These are phyloP conservation scores for Euthynnus affinis DNA, from an alignment of 2,797 vertebrate species.

Conservation along the genomic window DNA sequence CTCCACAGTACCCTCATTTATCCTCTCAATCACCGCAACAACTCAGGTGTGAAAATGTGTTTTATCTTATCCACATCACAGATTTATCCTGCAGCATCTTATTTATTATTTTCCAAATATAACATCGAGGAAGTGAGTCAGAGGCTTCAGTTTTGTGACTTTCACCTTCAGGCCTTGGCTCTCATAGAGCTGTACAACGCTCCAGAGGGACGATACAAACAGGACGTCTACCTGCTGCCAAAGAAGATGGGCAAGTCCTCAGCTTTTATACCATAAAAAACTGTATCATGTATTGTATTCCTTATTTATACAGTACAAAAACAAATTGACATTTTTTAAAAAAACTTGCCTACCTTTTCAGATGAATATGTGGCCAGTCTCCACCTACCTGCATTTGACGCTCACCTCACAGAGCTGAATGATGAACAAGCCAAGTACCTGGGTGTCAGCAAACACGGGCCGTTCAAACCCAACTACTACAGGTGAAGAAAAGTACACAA, in stretches of 20 bases:
- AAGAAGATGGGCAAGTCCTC: conserved; percentile 93
- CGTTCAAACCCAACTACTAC: conserved; percentile 97
- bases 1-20: conserved; percentile 94
- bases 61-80: background rate
- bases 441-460: conserved; percentile 93
- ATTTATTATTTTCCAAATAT: background rate
- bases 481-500: conserved; percentile 78
- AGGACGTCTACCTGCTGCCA: conserved; percentile 93
- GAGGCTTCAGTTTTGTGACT: background rate
- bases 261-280: background rate
- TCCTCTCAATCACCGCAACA: conserved; percentile 94
- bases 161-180: conserved; percentile 89
- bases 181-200: conserved; percentile 87
- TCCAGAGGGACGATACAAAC: conserved; percentile 93
- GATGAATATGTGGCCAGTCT: conserved; percentile 96
- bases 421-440: conserved; percentile 95
- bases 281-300: background rate
- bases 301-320: background rate
- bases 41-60: conserved; percentile 87
- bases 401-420: conserved; percentile 93
- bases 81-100: background rate
- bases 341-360: conserved; percentile 72
- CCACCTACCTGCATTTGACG: conserved; percentile 93
- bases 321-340: background rate
- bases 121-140: background rate